Evolutionary conservation across 1,140 invertebrate species (phyloP).

Genomic region (Caenorhabditis elegans): DNA sequence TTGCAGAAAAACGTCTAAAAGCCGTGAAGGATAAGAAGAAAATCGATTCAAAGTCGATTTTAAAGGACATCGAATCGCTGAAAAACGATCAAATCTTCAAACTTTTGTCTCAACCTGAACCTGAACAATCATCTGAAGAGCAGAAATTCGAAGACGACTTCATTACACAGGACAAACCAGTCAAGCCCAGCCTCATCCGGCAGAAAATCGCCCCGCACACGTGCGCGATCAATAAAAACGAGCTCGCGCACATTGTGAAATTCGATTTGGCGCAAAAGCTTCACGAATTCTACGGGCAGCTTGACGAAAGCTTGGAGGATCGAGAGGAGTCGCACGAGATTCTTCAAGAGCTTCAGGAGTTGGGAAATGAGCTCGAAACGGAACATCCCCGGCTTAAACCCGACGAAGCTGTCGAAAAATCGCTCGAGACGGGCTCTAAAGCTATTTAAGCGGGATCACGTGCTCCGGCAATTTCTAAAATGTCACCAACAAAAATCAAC

Average conservation of each 20-base stretch:
- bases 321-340: neutral
- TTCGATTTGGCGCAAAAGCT: constrained; percentile 12
- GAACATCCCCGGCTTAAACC: neutral
- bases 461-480: neutral
- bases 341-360: neutral
- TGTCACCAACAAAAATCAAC: neutral
- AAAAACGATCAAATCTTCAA: constrained; percentile 4
- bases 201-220: constrained; percentile 38
- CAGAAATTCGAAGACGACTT: constrained; percentile 36
- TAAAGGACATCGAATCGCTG: constrained; percentile 1
- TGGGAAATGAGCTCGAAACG: neutral
- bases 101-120: neutral
- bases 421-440: neutral
- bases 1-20: constrained; percentile 7
- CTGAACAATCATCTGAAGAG: neutral
- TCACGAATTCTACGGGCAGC: neutral
- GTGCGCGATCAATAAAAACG: constrained; percentile 37
- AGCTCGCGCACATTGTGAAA: constrained; percentile 24
- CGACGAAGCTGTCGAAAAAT: neutral
- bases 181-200: constrained; percentile 16
- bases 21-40: constrained; percentile 8
- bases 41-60: neutral
- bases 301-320: neutral
- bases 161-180: neutral
- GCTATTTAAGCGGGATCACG: neutral